These are phyloP conservation scores for Uromys caudimaculatus DNA, from an alignment of 2,797 vertebrate genomes.

Conservation along the genomic window DNA sequence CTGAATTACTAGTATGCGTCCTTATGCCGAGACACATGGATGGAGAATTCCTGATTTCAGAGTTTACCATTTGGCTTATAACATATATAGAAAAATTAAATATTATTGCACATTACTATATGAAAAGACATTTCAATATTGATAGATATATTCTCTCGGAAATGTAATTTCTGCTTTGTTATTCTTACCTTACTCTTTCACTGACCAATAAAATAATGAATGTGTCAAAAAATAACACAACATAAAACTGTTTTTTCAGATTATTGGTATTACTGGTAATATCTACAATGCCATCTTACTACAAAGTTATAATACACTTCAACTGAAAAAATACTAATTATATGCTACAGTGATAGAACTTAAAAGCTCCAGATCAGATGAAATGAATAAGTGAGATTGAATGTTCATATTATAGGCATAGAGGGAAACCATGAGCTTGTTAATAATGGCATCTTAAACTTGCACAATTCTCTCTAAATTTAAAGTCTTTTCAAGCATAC, in stretches of 20 bases:
- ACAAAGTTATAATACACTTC: constrained; percentile 34
- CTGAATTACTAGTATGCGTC: neutral
- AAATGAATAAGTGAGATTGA: constrained; percentile 13
- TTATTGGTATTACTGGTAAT: constrained; percentile 26
- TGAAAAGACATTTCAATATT: neutral
- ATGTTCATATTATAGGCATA: constrained; percentile 19
- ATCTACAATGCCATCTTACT: constrained; percentile 45
- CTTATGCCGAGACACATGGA: neutral
- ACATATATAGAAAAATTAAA: neutral
- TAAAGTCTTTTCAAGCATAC: neutral
- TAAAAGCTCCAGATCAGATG: neutral
- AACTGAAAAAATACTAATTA: constrained; percentile 18
- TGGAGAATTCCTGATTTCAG: neutral
- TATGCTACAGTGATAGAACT: neutral
- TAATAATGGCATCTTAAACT: constrained; percentile 3
- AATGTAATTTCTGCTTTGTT: neutral
- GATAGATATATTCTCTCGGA: neutral
- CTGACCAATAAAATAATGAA: neutral
- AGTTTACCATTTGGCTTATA: neutral
- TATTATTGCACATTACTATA: neutral
- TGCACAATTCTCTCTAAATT: constrained; percentile 7
- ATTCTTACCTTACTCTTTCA: neutral
- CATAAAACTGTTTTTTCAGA: constrained; percentile 21
- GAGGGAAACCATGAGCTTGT: neutral
- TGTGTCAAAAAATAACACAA: neutral